These are phyloP conservation scores for Halichondria panicea DNA, from an alignment of 37 sponge, comb jelly and placozoan species.

Conservation along the genomic window DNA sequence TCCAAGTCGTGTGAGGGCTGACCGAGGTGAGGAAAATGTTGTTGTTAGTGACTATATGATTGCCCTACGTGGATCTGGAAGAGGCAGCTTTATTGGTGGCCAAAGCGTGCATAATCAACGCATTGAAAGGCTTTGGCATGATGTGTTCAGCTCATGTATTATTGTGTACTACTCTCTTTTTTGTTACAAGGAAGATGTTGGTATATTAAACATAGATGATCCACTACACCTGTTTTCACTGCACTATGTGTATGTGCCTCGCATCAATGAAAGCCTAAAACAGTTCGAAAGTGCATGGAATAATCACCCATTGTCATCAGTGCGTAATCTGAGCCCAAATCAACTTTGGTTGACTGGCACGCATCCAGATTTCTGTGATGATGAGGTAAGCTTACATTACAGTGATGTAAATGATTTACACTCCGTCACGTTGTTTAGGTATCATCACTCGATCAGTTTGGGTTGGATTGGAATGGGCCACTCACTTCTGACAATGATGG, in stretches of 20 bases:
- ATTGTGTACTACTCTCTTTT: constrained; percentile 31
- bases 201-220: constrained; percentile 17
- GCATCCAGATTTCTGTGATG: not conserved
- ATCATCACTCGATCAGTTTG: not conserved
- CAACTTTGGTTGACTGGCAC: constrained; percentile 25
- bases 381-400: not conserved
- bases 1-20: constrained; percentile 14
- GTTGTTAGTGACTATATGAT: constrained; percentile 11
- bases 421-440: not conserved
- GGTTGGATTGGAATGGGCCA: constrained; percentile 45
- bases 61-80: constrained; percentile 30
- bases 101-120: constrained; percentile 62
- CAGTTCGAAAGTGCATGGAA: constrained; percentile 11
- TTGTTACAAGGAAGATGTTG: constrained; percentile 26
- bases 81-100: constrained; percentile 62
- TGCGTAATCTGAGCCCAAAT: not conserved
- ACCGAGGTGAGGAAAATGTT: constrained; percentile 21
- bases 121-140: constrained; percentile 67
- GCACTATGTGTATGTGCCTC: constrained; percentile 44
- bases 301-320: constrained; percentile 12
- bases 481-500: not conserved
- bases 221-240: constrained; percentile 41
- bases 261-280: constrained; percentile 21
- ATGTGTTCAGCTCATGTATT: constrained; percentile 33
- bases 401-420: not conserved